Evolutionary conservation across 1,140 invertebrate genomes (phyloP), one percentile per base, ranked within the genome.

Genomic region (Zophobas atratus): DNA sequence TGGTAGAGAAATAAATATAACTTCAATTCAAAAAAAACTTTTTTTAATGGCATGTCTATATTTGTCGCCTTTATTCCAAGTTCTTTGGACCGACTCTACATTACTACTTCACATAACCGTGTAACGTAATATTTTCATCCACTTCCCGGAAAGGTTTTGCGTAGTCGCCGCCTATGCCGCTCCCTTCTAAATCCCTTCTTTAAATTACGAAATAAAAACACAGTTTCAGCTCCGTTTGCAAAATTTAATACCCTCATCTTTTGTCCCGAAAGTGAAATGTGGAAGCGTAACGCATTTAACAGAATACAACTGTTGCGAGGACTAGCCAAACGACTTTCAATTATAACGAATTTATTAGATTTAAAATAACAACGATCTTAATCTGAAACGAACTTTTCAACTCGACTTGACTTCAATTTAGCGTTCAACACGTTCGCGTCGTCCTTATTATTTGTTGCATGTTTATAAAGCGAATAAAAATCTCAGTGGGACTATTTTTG

Each of bases 341-440:
- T 67, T 67, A 67, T 67, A 43, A 43, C 60, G 43, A 6, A 67
- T 67, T 67, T 67, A 67, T 67, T 67, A 33, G 60, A 67, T 36
- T 2, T 8, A 39, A 63, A 63, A 63, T 63, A 63, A 67, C 39
- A 32, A 38, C 56, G 56, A 67, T 67, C 39, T n/a, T 67, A 43
- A 67, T 67, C 60, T 41, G 38, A 67, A 20, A 43, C 39, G 20
- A 67, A 43, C 60, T 67, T 67, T 43, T 67, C 60, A 43, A 43
- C 60, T 43, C 32, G 38, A 43, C 39, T 67, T 67, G 38, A 39
- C 36, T 36, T 36, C 39, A 67, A 67, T 67, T 43, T 67, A 67
- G 60, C 60, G 60, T 67, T 67, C 60, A 67, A 32, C 60, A 67
- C 60, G n/a, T 6, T 43, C 39, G 39, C 33, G n/a, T 67, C 8